Base-by-base conservation (phyloP, 2,797 vertebrate species). In the Brachyalestes nurse region DNA sequence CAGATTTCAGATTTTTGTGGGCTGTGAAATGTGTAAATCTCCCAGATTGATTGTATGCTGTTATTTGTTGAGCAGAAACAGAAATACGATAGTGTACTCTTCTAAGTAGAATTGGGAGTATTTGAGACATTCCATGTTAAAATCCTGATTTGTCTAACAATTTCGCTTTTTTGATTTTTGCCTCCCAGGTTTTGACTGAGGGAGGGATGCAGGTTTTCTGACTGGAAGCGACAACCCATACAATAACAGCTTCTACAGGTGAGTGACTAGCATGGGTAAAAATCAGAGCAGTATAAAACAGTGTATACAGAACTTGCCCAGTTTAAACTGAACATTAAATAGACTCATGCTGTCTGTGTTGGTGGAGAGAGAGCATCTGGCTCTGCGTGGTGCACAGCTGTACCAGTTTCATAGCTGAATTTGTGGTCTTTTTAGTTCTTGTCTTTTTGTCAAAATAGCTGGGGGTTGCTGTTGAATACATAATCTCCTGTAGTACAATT, bases 351-450 rank as follows among this genome's bases (percentile, higher is more conserved):
- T 14, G 23, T 61, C 10, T 28, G 23, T 13, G 23, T 14, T 40
- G 23, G 55, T 42, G 40, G 80, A 94, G 93, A 77, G 92, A 94
- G 84, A 86, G 87, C 25, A 72, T 94, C 13, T 91, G 81, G 83
- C 84, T 94, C 83, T 93, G 90, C 79, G 82, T 93, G 77, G 85
- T 95, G 73, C 95, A 95, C 89, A 92, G 93, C 62, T 53, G 55
- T 1, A 95, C 93, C 76, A 95, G 94, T 40, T 17, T 95, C 0
- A 90, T 93, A 0, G 94, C 93, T 70, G 93, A 93, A 0, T 94
- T 95, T 75, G 93, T 92, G 0, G 94, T 95, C 55, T 95, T 95
- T 87, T 95, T 93, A 0, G 92, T 95, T 58, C 87, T 95, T 65
- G 94, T 93, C n/a, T 95, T 95, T 85, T 94, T 95, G 93, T 88